Evolutionary conservation across 2,797 vertebrate species (phyloP).

Genomic region (Pipistrellus nathusii): DNA sequence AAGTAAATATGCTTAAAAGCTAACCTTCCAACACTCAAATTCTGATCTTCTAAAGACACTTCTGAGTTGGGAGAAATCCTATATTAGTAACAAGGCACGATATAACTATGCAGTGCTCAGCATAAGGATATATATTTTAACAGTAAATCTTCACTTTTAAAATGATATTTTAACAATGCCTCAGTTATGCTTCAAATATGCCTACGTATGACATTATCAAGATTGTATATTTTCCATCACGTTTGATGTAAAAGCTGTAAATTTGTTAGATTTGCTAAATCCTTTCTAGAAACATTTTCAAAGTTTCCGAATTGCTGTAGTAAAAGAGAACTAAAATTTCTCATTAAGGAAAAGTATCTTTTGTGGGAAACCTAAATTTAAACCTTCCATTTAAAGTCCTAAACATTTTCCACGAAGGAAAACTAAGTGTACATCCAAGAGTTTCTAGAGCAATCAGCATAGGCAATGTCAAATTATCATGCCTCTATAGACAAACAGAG

Average conservation of each 20-base stretch:
- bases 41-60: conserved; percentile 65
- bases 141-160: conserved; percentile 40
- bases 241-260: conserved; percentile 34
- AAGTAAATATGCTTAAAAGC: conserved; percentile 72
- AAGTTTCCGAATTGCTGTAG: neutral
- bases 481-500: conserved; percentile 73
- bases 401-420: conserved; percentile 57
- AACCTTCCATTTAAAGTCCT: conserved; percentile 61
- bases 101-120: conserved; percentile 50
- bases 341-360: conserved; percentile 55
- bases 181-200: conserved; percentile 58
- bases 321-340: conserved; percentile 43
- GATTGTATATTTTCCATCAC: conserved; percentile 55
- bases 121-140: conserved; percentile 48
- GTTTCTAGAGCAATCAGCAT: conserved; percentile 60
- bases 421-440: conserved; percentile 47
- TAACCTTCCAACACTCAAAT: conserved; percentile 67
- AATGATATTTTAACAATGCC: conserved; percentile 36
- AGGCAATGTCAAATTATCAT: conserved; percentile 60
- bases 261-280: conserved; percentile 12
- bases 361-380: conserved; percentile 69
- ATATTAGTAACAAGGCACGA: conserved; percentile 65
- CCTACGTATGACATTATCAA: neutral
- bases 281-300: conserved; percentile 15
- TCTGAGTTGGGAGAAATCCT: neutral